Base-by-base conservation (phyloP, 2,797 vertebrate genomes). In the Poecilia gillii region DNA sequence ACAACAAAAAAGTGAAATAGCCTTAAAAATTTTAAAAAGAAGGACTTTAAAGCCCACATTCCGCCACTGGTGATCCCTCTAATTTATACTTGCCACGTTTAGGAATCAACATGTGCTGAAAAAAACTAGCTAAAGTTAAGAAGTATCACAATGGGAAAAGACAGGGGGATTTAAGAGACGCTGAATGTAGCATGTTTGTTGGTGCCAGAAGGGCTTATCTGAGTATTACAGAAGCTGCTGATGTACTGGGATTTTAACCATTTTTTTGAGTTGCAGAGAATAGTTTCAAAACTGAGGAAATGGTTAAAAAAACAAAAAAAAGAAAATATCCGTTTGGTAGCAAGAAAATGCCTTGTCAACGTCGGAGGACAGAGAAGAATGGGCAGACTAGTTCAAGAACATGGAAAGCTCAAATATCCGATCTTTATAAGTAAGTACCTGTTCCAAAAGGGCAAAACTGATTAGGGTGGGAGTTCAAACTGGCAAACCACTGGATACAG, bases 1-100 rank as follows among this genome's bases (percentile, higher is more conserved):
- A 43, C 41, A 41, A 41, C 41, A 72, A 72, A 66, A 81, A 53
- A 33, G 47, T 9, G 36, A 51, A 33, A 23, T 5, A 82, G 72
- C 11, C 23, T 25, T 12, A 25, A 70, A 70, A 43, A 6, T 23
- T 18, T 3, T 6, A 36, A 66, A 39, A 68, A 25, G 36, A 11
- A 39, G 36, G 20, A 12, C 39, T 25, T 43, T 70, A n/a, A 70
- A n/a, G 25, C 39, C 23, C 11, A 43, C 20, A n/a, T 70, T 9
- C 7, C 62, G 41, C 36, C 18, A 41, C 20, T 25, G 13, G 23
- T 70, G 39, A 43, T 33, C 12, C 41, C 41, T n/a, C 23, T 70
- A 70, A 70, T 43, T 45, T n/a, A 45, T 25, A 23, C 8, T 41
- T 23, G 36, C 64, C 20, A 25, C 0, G 9, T 39, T 41, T 5